Evolutionary conservation across 2,888 invertebrate genomes (phyloP), one percentile per base, ranked within the genome.

Genomic region (Drosophila colorata): DNA sequence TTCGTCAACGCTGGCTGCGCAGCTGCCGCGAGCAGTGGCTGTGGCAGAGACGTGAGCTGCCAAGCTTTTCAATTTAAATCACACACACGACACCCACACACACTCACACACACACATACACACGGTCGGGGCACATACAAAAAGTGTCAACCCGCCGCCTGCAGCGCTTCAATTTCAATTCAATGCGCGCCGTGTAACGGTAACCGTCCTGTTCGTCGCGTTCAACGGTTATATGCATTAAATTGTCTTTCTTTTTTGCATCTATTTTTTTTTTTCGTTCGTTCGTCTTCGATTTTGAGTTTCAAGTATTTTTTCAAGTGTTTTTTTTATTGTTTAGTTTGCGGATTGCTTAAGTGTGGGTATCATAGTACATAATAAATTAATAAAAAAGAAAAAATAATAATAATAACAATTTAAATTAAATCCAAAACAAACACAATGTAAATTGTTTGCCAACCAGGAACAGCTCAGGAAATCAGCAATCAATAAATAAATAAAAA

Each of bases 141-240:
- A 77, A 84, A 84, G 83, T 86, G 78, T 76, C 83, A 80, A 74
- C 67, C 52, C 69, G 64, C 52, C 49, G 78, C 71, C 76, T 83
- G 86, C 80, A 86, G 76, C 70, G 78, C 56, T 78, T 84, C 83
- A 82, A 82, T 82, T 78, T 83, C 85, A 85, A 85, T 82, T 82
- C 68, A 78, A 74, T 83, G 78, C 38, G 70, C 76, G 78, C 84
- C 86, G 86, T 68, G 78, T 86, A 84, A 84, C 86, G 86, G 83
- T 85, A 71, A 80, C 78, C 82, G 74, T 74, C 74, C 74, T 69
- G 69, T 47, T 74, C 55, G 69, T 75, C 68, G 75, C 65, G 72
- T 46, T 68, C 59, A 69, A 72, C 73, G 57, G 63, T 71, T 68
- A 37, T 59, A 67, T 69, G 49, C 53, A 51, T 72, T 67, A 31